These are phyloP conservation scores for Zoroaster sp. DNA, from an alignment of 53 echinoderm and acorn worm species.

Conservation along the genomic window DNA sequence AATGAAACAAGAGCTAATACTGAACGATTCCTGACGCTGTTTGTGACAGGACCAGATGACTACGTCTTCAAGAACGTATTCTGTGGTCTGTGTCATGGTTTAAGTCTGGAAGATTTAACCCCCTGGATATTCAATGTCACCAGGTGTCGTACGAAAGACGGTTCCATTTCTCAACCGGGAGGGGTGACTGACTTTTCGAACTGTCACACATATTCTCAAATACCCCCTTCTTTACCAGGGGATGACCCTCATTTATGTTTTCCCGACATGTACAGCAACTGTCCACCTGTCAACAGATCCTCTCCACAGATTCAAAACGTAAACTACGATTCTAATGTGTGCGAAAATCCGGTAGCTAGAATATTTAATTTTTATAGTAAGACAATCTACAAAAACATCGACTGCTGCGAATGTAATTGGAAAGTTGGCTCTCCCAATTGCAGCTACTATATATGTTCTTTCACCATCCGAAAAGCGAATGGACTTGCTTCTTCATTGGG, in stretches of 20 bases:
- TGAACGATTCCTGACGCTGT: not conserved
- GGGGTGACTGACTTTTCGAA: not conserved
- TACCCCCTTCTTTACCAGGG: not conserved
- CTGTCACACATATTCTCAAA: not conserved
- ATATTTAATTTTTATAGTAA: not conserved
- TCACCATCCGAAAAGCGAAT: not conserved
- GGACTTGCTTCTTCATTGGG: not conserved
- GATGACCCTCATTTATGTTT: not conserved
- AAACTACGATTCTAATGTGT: not conserved
- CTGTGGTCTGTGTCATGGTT: constrained; percentile 46
- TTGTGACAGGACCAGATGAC: not conserved
- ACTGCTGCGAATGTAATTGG: constrained; percentile 34
- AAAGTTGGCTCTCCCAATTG: not conserved
- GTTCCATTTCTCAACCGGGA: not conserved
- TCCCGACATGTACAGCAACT: too few species aligned
- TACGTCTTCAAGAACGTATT: constrained; percentile 41
- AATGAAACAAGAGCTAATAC: not conserved
- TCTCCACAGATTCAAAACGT: not conserved
- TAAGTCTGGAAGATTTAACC: not conserved
- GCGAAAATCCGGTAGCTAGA: not conserved
- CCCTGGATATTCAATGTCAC: not conserved
- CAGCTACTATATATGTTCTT: not conserved
- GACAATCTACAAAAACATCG: constrained; percentile 27
- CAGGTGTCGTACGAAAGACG: not conserved
- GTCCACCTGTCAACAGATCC: too few species aligned